A percentile compares a stretch with the other conserved stretches of the same genome.
Conservation (phyloP, 2,113 vertebrate genomes). For the Neoarius graeffei region DNA sequence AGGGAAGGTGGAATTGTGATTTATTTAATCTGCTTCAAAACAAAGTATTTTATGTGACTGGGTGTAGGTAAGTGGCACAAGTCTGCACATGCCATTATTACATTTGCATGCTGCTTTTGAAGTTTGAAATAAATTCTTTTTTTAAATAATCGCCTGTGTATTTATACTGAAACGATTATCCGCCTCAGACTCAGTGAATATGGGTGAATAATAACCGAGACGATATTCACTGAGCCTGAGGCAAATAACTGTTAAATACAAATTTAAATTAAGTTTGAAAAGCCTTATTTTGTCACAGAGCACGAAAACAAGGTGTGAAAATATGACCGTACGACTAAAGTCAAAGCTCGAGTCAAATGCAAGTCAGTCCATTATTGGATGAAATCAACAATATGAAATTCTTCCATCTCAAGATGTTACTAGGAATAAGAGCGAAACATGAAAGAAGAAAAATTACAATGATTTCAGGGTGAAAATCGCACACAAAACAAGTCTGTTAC, state of each 20-base stretch:
- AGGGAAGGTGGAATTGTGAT: too few species aligned
- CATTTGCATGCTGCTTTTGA: too few species aligned
- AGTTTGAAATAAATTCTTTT: too few species aligned
- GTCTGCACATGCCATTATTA: too few species aligned
- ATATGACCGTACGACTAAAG: background rate
- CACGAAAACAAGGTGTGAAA: background rate
- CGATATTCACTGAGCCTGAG: too few species aligned
- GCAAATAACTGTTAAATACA: background rate
- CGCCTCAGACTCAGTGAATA: too few species aligned
- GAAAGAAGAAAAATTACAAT: conserved; percentile 20
- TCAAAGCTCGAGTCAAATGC: background rate
- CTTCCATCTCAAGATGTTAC: background rate
- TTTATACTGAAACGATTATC: too few species aligned
- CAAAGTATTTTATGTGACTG: too few species aligned
- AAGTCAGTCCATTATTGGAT: background rate
- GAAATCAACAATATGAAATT: background rate
- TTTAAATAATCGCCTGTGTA: too few species aligned
- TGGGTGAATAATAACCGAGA: too few species aligned
- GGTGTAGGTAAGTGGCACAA: too few species aligned
- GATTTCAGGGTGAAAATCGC: conserved; percentile 5
- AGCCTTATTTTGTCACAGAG: background rate
- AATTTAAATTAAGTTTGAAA: background rate
- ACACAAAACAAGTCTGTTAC: conserved; percentile 27
- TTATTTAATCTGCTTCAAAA: too few species aligned
- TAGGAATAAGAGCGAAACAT: conserved; percentile 14